Conservation (phyloP, 1,140 invertebrate genomes). For the Pemphigus obesinymphae region DNA sequence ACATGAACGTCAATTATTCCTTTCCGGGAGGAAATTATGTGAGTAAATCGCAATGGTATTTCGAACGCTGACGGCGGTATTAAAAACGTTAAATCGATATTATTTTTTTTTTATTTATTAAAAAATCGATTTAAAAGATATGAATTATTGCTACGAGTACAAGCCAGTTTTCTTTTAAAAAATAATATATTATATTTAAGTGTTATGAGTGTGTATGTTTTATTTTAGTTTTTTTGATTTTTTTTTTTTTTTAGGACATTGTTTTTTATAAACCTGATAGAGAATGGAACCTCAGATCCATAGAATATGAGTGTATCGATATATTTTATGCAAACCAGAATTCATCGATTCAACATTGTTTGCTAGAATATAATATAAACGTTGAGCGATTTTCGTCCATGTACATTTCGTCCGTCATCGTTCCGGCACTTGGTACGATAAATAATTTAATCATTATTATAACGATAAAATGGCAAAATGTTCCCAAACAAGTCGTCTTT, state of each 20-base stretch:
- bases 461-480: too few species aligned
- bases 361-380: not conserved
- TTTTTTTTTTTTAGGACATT: not conserved
- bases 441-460: too few species aligned
- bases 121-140: too few species aligned
- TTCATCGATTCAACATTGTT: not conserved
- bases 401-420: conserved; percentile 14
- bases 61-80: too few species aligned
- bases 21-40: not conserved
- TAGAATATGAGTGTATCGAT: not conserved
- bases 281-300: not conserved
- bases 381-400: not conserved
- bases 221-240: not conserved
- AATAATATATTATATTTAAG: too few species aligned
- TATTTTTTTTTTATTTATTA: too few species aligned
- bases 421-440: conserved; percentile 9
- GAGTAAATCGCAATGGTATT: not conserved
- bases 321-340: not conserved
- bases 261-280: not conserved
- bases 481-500: too few species aligned
- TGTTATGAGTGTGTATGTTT: too few species aligned
- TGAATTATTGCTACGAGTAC: too few species aligned
- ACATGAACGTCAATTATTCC: not conserved
- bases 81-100: not conserved
- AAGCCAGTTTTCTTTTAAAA: too few species aligned